A percentile compares a stretch with the other conserved stretches of the same genome.
phyloP scores from a whole-genome alignment of 2,113 vertebrate genomes.

The Etheostoma cragini region DNA sequence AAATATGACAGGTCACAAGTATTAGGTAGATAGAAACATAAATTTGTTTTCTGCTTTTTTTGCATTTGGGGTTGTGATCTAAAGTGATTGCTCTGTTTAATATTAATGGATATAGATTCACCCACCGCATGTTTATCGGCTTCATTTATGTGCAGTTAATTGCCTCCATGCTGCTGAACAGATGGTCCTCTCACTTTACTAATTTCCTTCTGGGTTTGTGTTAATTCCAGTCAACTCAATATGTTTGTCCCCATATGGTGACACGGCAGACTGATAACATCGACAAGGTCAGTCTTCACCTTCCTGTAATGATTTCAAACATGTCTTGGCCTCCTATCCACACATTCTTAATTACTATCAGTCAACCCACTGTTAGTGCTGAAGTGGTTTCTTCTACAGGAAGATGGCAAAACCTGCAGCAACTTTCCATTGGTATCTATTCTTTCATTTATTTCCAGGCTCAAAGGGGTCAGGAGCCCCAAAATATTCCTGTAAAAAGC shows the following conservation, averaged over 20 bases:
- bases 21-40: slow-evolving; percentile 12
- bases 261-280: slow-evolving; percentile 32
- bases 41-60: background rate
- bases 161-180: slow-evolving; percentile 62
- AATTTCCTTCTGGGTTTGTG: slow-evolving; percentile 46
- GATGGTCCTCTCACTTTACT: slow-evolving; percentile 58
- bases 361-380: background rate
- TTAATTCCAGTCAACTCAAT: slow-evolving; percentile 54
- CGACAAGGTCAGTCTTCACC: slow-evolving; percentile 27
- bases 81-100: slow-evolving; percentile 19
- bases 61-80: slow-evolving; percentile 22
- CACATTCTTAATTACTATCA: slow-evolving; percentile 30
- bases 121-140: slow-evolving; percentile 39
- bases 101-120: slow-evolving; percentile 55
- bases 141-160: slow-evolving; percentile 65
- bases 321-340: background rate
- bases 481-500: too few species aligned
- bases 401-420: background rate
- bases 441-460: background rate
- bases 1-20: slow-evolving; percentile 10
- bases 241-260: slow-evolving; percentile 40
- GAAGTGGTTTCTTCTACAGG: background rate
- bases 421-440: background rate
- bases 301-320: slow-evolving; percentile 30
- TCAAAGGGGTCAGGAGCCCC: too few species aligned